Percentiles rank a stretch among this genome's conserved stretches.
These are phyloP conservation scores for Triops cancriformis DNA, from an alignment of 1,140 invertebrate species.

Conservation along the genomic window DNA sequence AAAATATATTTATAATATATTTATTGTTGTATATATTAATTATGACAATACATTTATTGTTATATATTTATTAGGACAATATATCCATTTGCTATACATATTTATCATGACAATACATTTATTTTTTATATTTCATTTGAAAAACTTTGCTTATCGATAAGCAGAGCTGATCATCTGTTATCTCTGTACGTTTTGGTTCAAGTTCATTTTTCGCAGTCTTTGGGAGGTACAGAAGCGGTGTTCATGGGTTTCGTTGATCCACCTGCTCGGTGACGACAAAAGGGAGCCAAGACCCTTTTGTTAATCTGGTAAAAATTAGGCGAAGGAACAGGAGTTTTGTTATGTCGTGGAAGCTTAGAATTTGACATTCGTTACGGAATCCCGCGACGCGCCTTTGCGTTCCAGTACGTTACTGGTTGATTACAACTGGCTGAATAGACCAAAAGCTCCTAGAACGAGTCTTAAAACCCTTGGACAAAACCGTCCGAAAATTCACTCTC, in stretches of 20 bases:
- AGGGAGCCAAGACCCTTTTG: neutral
- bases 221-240: neutral
- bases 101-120: no score
- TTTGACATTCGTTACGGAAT: neutral
- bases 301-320: neutral
- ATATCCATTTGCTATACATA: no score
- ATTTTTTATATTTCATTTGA: no score
- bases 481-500: no score
- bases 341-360: neutral
- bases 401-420: neutral
- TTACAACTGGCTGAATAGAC: neutral
- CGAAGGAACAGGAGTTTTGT: neutral
- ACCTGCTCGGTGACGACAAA: neutral
- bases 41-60: no score
- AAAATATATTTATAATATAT: no score
- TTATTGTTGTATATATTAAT: no score
- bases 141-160: constrained; percentile 2
- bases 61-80: no score
- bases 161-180: neutral
- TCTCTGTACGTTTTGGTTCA: neutral
- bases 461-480: no score
- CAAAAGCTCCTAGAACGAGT: neutral
- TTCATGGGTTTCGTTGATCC: neutral
- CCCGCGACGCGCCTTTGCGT: neutral
- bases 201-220: neutral